Conservation (phyloP, 2,797 vertebrate genomes). For the Lophotriccus pileatus region DNA sequence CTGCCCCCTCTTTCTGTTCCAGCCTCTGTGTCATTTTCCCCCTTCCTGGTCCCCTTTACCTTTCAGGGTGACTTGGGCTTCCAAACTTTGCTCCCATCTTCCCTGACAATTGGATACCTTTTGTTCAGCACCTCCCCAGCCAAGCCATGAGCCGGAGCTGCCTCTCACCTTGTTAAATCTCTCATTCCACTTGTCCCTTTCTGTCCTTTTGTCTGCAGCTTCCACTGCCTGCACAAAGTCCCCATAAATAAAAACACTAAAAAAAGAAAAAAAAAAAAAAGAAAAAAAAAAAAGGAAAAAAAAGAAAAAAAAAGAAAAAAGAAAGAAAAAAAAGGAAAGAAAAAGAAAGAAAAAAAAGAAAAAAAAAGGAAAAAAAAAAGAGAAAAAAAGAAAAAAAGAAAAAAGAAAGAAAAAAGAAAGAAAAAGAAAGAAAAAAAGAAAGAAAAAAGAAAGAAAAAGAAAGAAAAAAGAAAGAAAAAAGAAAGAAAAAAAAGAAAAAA, state of each 20-base stretch:
- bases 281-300: neutral
- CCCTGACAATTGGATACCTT: neutral
- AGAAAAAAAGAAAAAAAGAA: neutral
- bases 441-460: neutral
- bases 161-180: neutral
- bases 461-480: neutral
- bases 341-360: neutral
- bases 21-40: neutral
- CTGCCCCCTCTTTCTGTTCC: neutral
- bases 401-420: neutral
- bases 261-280: neutral
- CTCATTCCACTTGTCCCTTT: neutral
- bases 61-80: neutral
- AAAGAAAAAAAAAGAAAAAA: neutral
- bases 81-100: neutral
- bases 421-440: neutral
- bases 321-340: neutral
- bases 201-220: neutral
- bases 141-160: neutral
- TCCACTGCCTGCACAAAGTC: neutral
- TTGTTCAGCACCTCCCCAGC: neutral
- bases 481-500: neutral
- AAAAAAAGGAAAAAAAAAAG: neutral
- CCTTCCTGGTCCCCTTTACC: neutral
- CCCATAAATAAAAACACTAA: neutral